A percentile compares a stretch with the other conserved stretches of the same genome.
Conservation (phyloP, 2,888 invertebrate species). For the Syritta pipiens region DNA sequence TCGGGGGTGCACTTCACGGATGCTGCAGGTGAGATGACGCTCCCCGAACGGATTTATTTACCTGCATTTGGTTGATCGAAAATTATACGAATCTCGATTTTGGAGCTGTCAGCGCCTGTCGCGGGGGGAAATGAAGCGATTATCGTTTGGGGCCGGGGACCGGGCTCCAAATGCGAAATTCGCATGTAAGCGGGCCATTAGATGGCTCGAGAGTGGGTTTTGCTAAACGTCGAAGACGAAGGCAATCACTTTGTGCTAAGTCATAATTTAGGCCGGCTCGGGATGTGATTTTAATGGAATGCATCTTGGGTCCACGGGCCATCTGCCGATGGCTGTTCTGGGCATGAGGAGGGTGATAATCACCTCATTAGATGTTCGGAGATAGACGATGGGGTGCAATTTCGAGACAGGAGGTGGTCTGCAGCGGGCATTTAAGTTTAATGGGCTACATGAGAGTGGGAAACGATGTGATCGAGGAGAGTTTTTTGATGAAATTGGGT, state of each 20-base stretch:
- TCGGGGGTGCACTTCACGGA: not conserved
- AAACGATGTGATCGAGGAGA: too few relatives aligned
- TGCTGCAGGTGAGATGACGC: too few relatives aligned
- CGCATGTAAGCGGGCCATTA: conserved; percentile 60
- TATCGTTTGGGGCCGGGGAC: conserved; percentile 31
- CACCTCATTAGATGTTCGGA: not conserved
- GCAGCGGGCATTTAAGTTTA: too few relatives aligned
- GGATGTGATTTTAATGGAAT: conserved; percentile 49
- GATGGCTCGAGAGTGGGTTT: conserved; percentile 44
- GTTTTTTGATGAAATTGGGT: too few relatives aligned
- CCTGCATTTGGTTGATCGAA: conserved; percentile 41
- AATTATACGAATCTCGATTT: conserved; percentile 58
- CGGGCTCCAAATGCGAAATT: conserved; percentile 44
- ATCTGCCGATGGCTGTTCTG: conserved; percentile 21
- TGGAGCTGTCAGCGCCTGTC: conserved; percentile 55
- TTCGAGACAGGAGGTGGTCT: too few relatives aligned
- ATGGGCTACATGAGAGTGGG: too few relatives aligned
- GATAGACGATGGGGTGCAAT: not conserved
- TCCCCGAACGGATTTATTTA: conserved; percentile 53
- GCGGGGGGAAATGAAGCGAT: conserved; percentile 60
- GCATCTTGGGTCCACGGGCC: not conserved
- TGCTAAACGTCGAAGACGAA: conserved; percentile 52
- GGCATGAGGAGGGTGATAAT: not conserved
- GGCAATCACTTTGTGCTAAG: conserved; percentile 31
- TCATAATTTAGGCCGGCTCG: conserved; percentile 43